phyloP scores from a whole-genome alignment of 2,888 invertebrate species.

The Diplolepis rosae region DNA sequence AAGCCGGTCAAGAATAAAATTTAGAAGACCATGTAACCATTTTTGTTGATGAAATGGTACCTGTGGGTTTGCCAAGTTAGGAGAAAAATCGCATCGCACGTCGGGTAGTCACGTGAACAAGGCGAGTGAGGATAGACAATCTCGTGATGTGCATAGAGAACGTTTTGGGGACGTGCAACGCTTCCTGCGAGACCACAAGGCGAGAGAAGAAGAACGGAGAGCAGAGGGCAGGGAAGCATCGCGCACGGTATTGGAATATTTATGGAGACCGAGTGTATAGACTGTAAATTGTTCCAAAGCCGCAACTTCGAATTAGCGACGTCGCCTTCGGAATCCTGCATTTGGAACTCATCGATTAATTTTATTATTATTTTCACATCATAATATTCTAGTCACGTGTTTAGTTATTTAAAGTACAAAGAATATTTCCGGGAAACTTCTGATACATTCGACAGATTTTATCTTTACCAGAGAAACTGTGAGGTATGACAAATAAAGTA shows the following conservation, averaged over 20 bases:
- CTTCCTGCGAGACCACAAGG: constrained; percentile 38
- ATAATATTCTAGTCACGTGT: constrained; percentile 13
- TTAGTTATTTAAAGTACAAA: constrained; percentile 18
- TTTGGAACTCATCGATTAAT: constrained; percentile 6
- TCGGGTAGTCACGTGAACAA: constrained; percentile 51
- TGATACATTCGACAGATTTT: background rate
- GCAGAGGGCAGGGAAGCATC: constrained; percentile 32
- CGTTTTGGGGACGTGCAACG: constrained; percentile 55
- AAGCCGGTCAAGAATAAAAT: background rate
- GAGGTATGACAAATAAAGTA: too few species aligned
- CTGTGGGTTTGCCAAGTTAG: constrained; percentile 49
- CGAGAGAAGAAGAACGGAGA: constrained; percentile 35
- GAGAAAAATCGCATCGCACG: constrained; percentile 40
- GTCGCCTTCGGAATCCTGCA: constrained; percentile 28
- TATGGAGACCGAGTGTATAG: constrained; percentile 39
- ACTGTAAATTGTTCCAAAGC: constrained; percentile 5
- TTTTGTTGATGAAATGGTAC: constrained; percentile 42
- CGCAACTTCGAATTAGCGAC: constrained; percentile 37
- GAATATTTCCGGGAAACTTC: constrained; percentile 17
- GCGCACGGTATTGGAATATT: constrained; percentile 54
- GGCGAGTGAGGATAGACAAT: constrained; percentile 50
- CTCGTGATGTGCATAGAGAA: constrained; percentile 64
- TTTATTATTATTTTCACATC: background rate
- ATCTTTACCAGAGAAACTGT: constrained; percentile 6
- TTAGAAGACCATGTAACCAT: constrained; percentile 39